Evolutionary conservation across 37 sponge, comb jelly and placozoan genomes (phyloP).

Genomic region (Haliclona indistincta): DNA sequence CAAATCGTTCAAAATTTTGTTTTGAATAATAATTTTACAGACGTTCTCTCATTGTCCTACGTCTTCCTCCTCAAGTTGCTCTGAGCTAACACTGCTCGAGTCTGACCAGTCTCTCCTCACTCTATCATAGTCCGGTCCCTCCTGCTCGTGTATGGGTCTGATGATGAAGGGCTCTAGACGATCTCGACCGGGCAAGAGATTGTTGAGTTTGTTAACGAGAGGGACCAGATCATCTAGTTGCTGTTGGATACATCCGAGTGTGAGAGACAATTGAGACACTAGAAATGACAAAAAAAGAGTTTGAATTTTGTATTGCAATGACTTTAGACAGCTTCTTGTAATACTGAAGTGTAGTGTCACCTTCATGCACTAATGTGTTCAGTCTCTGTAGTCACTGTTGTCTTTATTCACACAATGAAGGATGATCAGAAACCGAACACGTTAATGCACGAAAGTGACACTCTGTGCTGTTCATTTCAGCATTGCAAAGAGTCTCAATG

Average conservation of each 20-base stretch:
- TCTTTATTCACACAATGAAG: neutral
- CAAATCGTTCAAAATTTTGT: no score
- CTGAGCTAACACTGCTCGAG: no score
- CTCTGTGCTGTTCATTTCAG: no score
- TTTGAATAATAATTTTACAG: no score
- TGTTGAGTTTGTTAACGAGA: slow-evolving; percentile 41
- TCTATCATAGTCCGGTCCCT: no score
- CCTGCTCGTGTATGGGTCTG: neutral
- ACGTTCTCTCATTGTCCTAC: no score
- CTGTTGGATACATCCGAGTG: slow-evolving; percentile 19
- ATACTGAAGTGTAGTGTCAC: neutral
- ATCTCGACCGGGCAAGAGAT: slow-evolving; percentile 26
- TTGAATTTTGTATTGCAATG: neutral
- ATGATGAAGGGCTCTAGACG: slow-evolving; percentile 29
- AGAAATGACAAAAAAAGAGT: neutral
- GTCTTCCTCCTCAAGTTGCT: no score
- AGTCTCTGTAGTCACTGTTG: neutral
- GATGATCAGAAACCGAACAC: no score
- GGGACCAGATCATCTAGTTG: slow-evolving; percentile 32
- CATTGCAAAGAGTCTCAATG: no score
- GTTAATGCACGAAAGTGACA: no score
- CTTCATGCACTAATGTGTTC: neutral
- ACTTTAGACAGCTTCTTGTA: neutral
- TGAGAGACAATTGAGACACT: slow-evolving; percentile 45
- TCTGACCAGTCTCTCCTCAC: no score